Evolutionary conservation across 2,888 invertebrate species (phyloP), one percentile per base, ranked within the genome.

Genomic region (Drosophila picticornis): DNA sequence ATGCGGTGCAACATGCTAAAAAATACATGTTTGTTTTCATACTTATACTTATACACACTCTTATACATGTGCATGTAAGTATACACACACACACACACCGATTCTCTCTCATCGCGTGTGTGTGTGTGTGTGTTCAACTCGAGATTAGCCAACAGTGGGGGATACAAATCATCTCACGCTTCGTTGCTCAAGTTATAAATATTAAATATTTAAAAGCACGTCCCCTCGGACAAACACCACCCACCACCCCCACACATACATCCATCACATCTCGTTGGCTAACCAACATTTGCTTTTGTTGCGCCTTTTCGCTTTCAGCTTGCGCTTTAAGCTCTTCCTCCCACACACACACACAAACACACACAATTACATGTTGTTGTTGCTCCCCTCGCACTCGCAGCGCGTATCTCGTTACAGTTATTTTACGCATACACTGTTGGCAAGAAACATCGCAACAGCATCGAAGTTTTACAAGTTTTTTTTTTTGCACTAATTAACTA

Each of bases 131-230:
- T 51, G 27, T 61, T 25, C 56, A 55, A 59, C 40, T 85, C 83
- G 83, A 90, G 90, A 90, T 85, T 85, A 85, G 90, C 90, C 90
- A 90, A 88, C 84, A 83, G 73, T 85, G 25, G 88, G 88, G 84
- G 83, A 85, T 85, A 88, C 83, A 90, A 85, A 85, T 85, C 84
- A 90, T 90, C 86, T 90, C 77, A 85, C 86, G 86, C 77, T 85
- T 85, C 88, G 83, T 77, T 90, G 84, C 84, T 90, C 90, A 84
- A 84, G 84, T 83, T 84, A 84, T 84, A 84, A 84, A 84, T 84
- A 84, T 84, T 88, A 84, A 84, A 84, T 85, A 90, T 84, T 88
- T 77, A 90, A 88, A 84, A 79, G 88, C 80, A 70, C 69, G 75
- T 68, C 63, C 73, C 52, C 25, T 25, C 9, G 46, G 25, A 25